These are phyloP conservation scores for Pomatorhinus ruficollis DNA, from an alignment of 2,113 vertebrate species.

Conservation along the genomic window DNA sequence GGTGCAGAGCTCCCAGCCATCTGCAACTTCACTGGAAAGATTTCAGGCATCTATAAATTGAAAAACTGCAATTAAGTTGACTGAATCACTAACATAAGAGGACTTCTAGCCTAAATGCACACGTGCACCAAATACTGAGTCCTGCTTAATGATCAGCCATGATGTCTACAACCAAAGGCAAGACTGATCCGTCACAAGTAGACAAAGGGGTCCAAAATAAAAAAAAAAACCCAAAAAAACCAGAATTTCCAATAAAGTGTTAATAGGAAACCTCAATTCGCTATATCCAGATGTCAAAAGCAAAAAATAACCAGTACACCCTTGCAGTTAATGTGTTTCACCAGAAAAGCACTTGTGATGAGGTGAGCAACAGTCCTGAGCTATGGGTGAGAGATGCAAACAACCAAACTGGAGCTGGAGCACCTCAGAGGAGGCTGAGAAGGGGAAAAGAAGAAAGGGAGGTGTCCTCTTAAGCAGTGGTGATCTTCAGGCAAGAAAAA, in stretches of 20 bases:
- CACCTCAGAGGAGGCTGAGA: neutral
- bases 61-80: neutral
- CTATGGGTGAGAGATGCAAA: neutral
- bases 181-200: rapidly evolving
- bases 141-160: neutral
- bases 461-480: neutral
- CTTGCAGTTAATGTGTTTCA: neutral
- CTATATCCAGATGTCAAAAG: neutral
- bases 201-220: neutral
- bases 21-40: neutral
- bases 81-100: neutral
- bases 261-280: neutral
- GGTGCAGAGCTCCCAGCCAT: neutral
- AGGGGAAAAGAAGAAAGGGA: neutral
- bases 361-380: neutral
- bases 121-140: neutral
- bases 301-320: neutral
- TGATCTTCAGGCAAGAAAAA: neutral
- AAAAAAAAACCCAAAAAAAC: neutral
- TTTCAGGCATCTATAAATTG: neutral
- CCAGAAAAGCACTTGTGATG: neutral
- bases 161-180: neutral
- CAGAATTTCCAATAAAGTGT: neutral
- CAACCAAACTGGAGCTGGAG: neutral
- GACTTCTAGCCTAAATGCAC: neutral